Conservation (phyloP, 2,888 invertebrate species). For the Nymphalis polychloros region DNA sequence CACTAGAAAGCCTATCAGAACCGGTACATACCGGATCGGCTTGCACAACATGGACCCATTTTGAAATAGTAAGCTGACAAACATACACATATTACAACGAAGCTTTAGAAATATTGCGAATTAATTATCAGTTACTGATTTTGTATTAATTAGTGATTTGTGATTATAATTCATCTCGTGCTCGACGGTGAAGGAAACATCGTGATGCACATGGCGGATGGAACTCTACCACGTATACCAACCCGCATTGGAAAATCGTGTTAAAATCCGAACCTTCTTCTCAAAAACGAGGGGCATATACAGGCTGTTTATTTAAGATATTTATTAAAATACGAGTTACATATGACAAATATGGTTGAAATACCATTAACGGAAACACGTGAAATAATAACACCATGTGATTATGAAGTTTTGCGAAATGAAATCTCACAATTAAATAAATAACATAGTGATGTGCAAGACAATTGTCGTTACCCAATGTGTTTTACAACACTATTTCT, state of each 20-base stretch:
- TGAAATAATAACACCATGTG: not conserved
- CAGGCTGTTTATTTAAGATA: too few relatives aligned
- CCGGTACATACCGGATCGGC: slow-evolving; percentile 31
- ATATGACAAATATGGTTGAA: too few relatives aligned
- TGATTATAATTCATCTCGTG: too few relatives aligned
- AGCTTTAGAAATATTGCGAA: not conserved
- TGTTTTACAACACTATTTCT: slow-evolving; percentile 21
- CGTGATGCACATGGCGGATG: too few relatives aligned
- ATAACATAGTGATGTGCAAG: slow-evolving; percentile 39
- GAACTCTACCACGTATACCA: too few relatives aligned
- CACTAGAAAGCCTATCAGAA: slow-evolving; percentile 43
- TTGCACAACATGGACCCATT: slow-evolving; percentile 35
- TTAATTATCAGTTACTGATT: not conserved
- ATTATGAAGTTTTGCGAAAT: slow-evolving; percentile 6
- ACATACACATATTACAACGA: not conserved
- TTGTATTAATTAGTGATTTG: too few relatives aligned
- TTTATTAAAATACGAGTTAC: too few relatives aligned
- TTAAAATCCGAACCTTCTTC: too few relatives aligned
- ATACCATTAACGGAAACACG: not conserved
- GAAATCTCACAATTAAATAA: slow-evolving; percentile 41
- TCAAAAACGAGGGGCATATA: too few relatives aligned
- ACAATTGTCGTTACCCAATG: slow-evolving; percentile 29
- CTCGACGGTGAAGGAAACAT: too few relatives aligned
- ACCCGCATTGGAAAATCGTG: too few relatives aligned
- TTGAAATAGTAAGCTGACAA: slow-evolving; percentile 19